phyloP scores from a whole-genome alignment of 2,888 invertebrate species.

The Ferrisia virgata region DNA sequence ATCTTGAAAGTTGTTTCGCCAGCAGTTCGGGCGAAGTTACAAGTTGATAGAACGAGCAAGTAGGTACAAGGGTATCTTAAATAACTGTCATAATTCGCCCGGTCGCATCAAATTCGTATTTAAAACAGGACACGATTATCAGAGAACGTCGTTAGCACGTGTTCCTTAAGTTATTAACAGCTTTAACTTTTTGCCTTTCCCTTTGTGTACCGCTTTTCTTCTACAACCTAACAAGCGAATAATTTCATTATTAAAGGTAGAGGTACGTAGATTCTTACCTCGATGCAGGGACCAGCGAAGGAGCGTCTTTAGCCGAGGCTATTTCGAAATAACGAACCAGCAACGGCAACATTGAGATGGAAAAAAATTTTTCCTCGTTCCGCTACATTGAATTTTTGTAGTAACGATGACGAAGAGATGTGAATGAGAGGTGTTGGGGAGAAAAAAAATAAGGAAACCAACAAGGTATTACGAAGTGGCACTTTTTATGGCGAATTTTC shows the following conservation, averaged over 20 bases:
- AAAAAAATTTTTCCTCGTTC: too few relatives aligned
- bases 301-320: too few relatives aligned
- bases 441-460: too few relatives aligned
- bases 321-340: too few relatives aligned
- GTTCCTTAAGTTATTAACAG: conserved; percentile 29
- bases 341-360: too few relatives aligned
- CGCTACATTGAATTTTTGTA: too few relatives aligned
- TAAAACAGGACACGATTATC: conserved; percentile 20
- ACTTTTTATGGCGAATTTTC: too few relatives aligned
- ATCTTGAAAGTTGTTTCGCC: conserved; percentile 28
- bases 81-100: conserved; percentile 39
- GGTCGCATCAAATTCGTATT: conserved; percentile 17
- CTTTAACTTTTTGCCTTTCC: conserved; percentile 8
- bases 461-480: too few relatives aligned
- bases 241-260: conserved; percentile 25
- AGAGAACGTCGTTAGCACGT: conserved; percentile 30
- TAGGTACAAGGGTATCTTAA: conserved; percentile 5
- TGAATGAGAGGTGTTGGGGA: too few relatives aligned
- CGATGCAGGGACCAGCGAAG: too few relatives aligned
- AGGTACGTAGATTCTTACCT: too few relatives aligned
- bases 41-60: neutral
- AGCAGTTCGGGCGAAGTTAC: neutral
- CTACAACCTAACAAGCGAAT: neutral
- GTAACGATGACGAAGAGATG: too few relatives aligned
- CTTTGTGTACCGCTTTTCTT: neutral